Evolutionary conservation across 2,797 vertebrate genomes (phyloP).

Genomic region (Coregonus sp.): DNA sequence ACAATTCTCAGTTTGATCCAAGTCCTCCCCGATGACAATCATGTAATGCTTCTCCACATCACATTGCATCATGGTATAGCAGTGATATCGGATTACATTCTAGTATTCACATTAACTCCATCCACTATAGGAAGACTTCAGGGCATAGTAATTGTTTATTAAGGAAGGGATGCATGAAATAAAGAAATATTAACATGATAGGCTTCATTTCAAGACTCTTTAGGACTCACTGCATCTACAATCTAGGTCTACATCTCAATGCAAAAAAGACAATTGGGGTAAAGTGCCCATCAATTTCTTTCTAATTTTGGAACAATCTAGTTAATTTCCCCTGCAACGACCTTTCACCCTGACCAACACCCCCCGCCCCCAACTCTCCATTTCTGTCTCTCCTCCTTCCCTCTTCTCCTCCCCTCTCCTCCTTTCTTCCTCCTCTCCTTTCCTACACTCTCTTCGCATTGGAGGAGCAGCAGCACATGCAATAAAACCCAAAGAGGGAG

Average conservation of each 20-base stretch:
- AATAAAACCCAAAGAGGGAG: constrained; percentile 24
- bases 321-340: neutral
- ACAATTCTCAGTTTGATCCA: too few relatives aligned
- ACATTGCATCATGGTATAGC: constrained; percentile 1
- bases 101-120: neutral
- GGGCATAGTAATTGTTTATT: neutral
- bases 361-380: neutral
- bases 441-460: neutral
- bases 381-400: neutral
- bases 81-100: neutral
- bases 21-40: too few relatives aligned
- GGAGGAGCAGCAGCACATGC: constrained; percentile 6
- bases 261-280: neutral
- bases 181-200: neutral
- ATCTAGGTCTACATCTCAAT: neutral
- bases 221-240: neutral
- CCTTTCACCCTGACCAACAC: neutral
- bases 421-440: neutral
- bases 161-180: neutral
- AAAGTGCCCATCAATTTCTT: neutral
- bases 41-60: too few relatives aligned
- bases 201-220: neutral
- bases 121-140: neutral
- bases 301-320: too few relatives aligned
- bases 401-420: neutral